Conservation (phyloP, 1,140 invertebrate genomes). For the Drosophila bipectinata region DNA sequence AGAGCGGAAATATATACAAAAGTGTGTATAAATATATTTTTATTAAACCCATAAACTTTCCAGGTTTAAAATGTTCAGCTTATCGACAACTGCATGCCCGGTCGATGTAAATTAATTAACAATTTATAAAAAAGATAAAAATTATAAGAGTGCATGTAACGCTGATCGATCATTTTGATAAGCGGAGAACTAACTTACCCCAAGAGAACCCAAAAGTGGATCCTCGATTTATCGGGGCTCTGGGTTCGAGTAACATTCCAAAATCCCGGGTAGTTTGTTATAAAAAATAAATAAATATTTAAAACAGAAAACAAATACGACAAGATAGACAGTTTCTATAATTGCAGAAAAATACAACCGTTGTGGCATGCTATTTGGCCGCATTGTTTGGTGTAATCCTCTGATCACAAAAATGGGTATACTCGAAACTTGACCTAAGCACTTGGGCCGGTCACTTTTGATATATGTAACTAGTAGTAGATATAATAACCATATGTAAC, state of each 20-base stretch:
- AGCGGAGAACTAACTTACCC: neutral
- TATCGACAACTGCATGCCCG: conserved; percentile 6
- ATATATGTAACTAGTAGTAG: conserved; percentile 14
- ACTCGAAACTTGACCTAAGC: conserved; percentile 25
- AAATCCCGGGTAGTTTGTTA: no score
- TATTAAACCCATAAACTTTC: conserved; percentile 16
- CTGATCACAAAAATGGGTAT: conserved; percentile 12
- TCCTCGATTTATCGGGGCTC: neutral
- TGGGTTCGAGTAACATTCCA: conserved; percentile 19
- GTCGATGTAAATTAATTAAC: conserved; percentile 2
- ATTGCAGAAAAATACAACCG: neutral
- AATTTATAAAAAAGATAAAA: no score
- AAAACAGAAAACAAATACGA: conserved; percentile 2
- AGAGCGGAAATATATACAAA: conserved; percentile 22
- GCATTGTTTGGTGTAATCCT: conserved; percentile 11
- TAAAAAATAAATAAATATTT: neutral
- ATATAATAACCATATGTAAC: conserved; percentile 30
- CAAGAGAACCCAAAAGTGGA: no score
- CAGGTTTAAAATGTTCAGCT: conserved; percentile 1
- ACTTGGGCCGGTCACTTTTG: conserved; percentile 36
- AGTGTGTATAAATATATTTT: conserved; percentile 29
- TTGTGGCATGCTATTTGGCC: conserved; percentile 6
- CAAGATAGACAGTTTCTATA: conserved; percentile 17
- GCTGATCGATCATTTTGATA: neutral
- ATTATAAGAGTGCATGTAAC: neutral